Conservation (phyloP, 2,113 vertebrate genomes). For the Colius striatus region DNA sequence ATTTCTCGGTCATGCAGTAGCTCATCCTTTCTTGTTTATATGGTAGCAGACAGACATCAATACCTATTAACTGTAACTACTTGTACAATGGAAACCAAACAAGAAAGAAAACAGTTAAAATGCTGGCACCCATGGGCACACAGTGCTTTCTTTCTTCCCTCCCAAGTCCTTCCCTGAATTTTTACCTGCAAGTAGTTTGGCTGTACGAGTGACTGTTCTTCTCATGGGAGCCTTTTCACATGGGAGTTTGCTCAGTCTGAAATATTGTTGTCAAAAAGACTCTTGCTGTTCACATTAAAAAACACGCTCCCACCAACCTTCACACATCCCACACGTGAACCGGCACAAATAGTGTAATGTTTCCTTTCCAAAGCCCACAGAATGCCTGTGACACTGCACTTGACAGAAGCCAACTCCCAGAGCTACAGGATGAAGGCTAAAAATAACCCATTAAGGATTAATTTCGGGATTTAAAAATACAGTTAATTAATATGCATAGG, state of each 20-base stretch:
- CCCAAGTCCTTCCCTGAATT: neutral
- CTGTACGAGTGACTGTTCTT: neutral
- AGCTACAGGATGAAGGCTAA: conserved; percentile 35
- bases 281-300: neutral
- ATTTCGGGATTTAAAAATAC: conserved; percentile 42
- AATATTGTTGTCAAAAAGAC: neutral
- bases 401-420: neutral
- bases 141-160: neutral
- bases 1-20: neutral
- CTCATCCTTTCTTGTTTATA: neutral
- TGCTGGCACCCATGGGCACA: neutral
- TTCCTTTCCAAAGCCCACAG: conserved; percentile 19
- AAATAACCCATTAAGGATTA: conserved; percentile 44
- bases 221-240: neutral
- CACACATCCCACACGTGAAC: neutral
- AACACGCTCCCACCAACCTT: neutral
- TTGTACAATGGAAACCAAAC: neutral
- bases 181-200: neutral
- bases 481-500: conserved; percentile 28
- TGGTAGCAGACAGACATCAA: neutral
- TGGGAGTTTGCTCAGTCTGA: neutral
- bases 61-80: neutral
- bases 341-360: neutral
- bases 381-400: neutral
- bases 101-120: neutral